A percentile compares a stretch with the other conserved stretches of the same genome.
These are phyloP conservation scores for Hydrophis major DNA, from an alignment of 2,797 vertebrate species.

Conservation along the genomic window DNA sequence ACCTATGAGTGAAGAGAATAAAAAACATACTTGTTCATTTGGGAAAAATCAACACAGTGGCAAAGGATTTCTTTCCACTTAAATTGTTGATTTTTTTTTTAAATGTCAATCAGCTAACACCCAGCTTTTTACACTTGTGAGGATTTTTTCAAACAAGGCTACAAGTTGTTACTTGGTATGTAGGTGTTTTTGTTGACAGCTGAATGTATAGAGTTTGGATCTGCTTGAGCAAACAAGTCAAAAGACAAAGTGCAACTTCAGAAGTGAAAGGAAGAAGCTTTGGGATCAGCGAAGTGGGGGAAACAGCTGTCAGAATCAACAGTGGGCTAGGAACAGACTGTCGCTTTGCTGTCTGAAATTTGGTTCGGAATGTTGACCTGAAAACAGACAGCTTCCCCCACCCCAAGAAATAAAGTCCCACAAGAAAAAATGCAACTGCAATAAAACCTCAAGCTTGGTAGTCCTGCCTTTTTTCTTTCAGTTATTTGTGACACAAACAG, in stretches of 20 bases:
- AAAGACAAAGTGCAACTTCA: conserved; percentile 17
- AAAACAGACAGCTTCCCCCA: background rate
- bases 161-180: background rate
- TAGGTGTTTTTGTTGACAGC: background rate
- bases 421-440: background rate
- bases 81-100: background rate
- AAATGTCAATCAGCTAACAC: background rate
- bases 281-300: conserved; percentile 5
- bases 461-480: conserved; percentile 8
- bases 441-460: background rate
- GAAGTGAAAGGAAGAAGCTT: conserved; percentile 10
- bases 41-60: background rate
- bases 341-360: background rate
- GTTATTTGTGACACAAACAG: background rate
- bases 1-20: background rate
- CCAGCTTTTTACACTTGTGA: background rate
- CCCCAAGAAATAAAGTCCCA: background rate
- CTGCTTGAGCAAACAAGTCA: conserved; percentile 33
- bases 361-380: background rate
- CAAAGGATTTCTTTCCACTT: background rate
- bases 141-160: background rate
- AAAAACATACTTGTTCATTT: background rate
- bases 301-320: background rate
- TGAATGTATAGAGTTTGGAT: background rate
- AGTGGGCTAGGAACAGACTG: conserved; percentile 4